Conservation (phyloP, 2,113 vertebrate genomes). For the Callospermophilus lateralis region DNA sequence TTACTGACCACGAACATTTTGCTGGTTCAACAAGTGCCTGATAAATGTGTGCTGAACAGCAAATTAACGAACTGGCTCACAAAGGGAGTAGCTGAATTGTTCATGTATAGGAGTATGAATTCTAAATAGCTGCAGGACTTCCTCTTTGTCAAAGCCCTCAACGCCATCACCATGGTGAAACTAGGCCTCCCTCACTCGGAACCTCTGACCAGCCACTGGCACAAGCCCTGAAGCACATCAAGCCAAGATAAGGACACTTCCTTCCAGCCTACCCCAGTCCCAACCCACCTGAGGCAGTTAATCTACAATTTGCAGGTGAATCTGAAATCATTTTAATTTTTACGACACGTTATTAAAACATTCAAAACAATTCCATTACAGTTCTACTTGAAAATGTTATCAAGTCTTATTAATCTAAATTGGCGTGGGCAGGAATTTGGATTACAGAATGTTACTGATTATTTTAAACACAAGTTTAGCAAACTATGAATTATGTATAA, state of each 20-base stretch:
- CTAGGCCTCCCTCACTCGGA: not conserved
- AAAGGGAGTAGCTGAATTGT: not conserved
- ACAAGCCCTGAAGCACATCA: not conserved
- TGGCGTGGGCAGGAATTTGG: not conserved
- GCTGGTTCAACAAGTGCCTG: not conserved
- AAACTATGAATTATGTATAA: not conserved
- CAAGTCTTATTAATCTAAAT: not conserved
- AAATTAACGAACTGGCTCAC: not conserved
- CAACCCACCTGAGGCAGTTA: not conserved
- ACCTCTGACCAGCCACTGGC: not conserved
- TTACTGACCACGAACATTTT: not conserved
- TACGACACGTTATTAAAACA: constrained; percentile 6
- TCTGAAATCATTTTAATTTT: constrained; percentile 2
- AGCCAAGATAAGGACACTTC: too few relatives aligned
- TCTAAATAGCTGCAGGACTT: not conserved
- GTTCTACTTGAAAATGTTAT: constrained; percentile 7
- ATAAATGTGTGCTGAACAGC: not conserved
- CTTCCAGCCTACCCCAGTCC: too few relatives aligned
- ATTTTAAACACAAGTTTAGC: not conserved
- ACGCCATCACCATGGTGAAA: too few relatives aligned
- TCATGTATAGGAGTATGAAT: not conserved
- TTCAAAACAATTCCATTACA: not conserved
- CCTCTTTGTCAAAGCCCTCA: not conserved
- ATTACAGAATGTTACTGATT: not conserved
- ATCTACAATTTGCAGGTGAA: not conserved